phyloP scores from a whole-genome alignment of 2,888 invertebrate genomes.

The Diaperis boleti region DNA sequence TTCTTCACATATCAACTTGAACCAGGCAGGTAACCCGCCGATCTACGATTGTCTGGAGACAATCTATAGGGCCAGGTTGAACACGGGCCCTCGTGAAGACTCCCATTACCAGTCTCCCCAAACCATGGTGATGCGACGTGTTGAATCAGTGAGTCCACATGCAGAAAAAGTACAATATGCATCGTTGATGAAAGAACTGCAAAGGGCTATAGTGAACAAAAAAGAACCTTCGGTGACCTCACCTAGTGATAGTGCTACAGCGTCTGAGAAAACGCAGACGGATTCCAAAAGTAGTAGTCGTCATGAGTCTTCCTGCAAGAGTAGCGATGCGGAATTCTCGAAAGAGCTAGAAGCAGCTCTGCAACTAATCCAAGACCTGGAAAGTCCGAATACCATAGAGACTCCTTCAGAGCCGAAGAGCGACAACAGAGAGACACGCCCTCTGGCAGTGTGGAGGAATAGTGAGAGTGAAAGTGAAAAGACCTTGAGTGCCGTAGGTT shows the following conservation, averaged over 20 bases:
- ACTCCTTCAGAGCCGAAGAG: slow-evolving; percentile 65
- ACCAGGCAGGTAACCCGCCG: slow-evolving; percentile 56
- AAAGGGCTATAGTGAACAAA: slow-evolving; percentile 65
- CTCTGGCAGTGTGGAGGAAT: slow-evolving; percentile 62
- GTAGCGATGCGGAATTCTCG: slow-evolving; percentile 67
- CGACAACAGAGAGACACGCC: slow-evolving; percentile 53
- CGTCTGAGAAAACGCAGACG: slow-evolving; percentile 60
- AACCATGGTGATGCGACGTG: slow-evolving; percentile 55
- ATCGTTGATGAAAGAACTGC: slow-evolving; percentile 67
- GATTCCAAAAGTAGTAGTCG: slow-evolving; percentile 59
- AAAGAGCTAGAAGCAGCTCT: slow-evolving; percentile 68
- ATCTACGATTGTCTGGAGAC: slow-evolving; percentile 67
- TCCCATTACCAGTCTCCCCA: slow-evolving; percentile 61
- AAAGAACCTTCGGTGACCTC: slow-evolving; percentile 60
- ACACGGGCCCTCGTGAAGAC: slow-evolving; percentile 46
- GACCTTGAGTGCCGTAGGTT: slow-evolving; percentile 65
- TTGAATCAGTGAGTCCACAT: slow-evolving; percentile 60
- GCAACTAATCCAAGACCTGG: slow-evolving; percentile 68
- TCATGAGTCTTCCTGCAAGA: slow-evolving; percentile 59
- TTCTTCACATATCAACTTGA: slow-evolving; percentile 65
- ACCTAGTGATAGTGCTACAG: slow-evolving; percentile 60
- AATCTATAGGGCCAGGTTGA: slow-evolving; percentile 63
- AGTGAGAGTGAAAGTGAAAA: slow-evolving; percentile 64
- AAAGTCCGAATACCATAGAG: slow-evolving; percentile 67
- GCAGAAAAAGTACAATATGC: slow-evolving; percentile 68